Conservation (phyloP, 1,140 invertebrate genomes). For the Archivesica marissinica region DNA sequence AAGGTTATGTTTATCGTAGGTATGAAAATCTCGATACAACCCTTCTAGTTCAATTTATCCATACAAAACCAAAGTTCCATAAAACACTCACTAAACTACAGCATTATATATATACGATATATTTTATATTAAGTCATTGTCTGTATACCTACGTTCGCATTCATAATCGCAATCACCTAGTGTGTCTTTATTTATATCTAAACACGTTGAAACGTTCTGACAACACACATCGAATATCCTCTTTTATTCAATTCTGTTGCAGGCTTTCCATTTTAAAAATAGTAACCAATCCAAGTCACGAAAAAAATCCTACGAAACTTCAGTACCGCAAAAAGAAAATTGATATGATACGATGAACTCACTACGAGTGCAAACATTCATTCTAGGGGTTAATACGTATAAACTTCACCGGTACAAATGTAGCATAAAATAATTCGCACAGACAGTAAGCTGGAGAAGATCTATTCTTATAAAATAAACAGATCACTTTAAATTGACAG, state of each 20-base stretch:
- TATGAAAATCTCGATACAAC: no score
- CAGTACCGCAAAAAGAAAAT: not conserved
- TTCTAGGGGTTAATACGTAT: constrained; percentile 6
- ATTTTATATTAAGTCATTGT: no score
- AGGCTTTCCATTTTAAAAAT: constrained; percentile 10
- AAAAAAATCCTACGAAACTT: constrained; percentile 13
- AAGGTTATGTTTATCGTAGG: no score
- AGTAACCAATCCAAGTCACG: constrained; percentile 1
- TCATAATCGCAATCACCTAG: no score
- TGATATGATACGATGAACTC: not conserved
- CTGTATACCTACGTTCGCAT: no score
- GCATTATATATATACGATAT: no score
- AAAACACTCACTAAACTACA: no score
- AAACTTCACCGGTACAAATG: constrained; percentile 19
- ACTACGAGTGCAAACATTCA: not conserved
- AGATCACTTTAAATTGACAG: constrained; percentile 6
- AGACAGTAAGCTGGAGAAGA: not conserved
- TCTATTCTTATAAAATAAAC: constrained; percentile 11
- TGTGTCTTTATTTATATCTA: no score
- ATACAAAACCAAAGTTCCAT: no score
- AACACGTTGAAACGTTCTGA: no score
- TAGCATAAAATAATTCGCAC: constrained; percentile 35
- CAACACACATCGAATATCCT: not conserved
- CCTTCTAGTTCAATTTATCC: no score
- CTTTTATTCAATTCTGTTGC: not conserved